These are phyloP conservation scores for Masticophis lateralis DNA, from an alignment of 2,797 vertebrate species.

Conservation along the genomic window DNA sequence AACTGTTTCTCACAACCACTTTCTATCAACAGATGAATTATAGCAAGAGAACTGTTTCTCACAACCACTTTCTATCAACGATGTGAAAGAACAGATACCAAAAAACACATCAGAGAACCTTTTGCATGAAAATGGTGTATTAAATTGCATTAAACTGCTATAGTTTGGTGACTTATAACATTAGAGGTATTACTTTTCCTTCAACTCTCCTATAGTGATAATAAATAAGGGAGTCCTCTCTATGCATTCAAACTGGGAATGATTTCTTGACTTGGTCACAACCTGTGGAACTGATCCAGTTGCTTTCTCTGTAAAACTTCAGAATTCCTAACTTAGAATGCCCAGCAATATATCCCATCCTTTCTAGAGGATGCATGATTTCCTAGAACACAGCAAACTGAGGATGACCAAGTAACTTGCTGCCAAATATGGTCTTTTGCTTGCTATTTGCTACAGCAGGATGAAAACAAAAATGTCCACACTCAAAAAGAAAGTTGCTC, in stretches of 20 bases:
- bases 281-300: neutral
- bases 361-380: neutral
- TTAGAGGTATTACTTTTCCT: neutral
- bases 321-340: neutral
- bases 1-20: neutral
- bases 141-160: neutral
- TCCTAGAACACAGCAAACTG: neutral
- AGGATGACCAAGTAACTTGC: neutral
- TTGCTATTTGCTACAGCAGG: neutral
- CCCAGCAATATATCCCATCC: neutral
- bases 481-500: constrained; percentile 1
- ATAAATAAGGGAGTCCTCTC: neutral
- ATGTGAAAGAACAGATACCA: neutral
- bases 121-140: neutral
- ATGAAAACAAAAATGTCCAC: neutral
- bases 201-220: neutral
- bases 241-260: neutral
- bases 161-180: neutral
- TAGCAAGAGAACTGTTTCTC: neutral
- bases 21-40: neutral
- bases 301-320: neutral
- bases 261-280: neutral
- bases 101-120: neutral
- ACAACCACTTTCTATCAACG: neutral
- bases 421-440: neutral